A percentile compares a stretch with the other conserved stretches of the same genome.
Conservation (phyloP, 2,113 vertebrate species). For the Xyrauchen texanus region DNA sequence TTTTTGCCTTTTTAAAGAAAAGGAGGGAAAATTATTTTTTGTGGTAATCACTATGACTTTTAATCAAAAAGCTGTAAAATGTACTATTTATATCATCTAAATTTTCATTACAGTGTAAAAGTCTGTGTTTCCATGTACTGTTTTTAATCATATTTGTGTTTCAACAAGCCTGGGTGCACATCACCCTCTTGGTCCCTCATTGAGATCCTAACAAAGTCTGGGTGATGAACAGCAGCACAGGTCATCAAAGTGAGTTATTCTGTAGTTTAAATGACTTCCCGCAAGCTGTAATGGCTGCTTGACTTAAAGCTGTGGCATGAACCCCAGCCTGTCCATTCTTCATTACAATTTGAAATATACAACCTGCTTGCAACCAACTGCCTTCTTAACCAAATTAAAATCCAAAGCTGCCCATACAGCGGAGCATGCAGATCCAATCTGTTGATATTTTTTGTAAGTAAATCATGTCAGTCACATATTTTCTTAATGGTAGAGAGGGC, state of each 20-base stretch:
- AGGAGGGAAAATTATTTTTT: too few species aligned
- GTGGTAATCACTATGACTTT: too few species aligned
- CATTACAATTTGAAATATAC: constrained; percentile 49
- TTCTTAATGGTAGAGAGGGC: constrained; percentile 4
- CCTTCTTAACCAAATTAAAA: constrained; percentile 45
- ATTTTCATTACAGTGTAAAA: too few species aligned
- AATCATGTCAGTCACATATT: constrained; percentile 41
- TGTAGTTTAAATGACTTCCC: constrained; percentile 46
- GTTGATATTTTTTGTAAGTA: constrained; percentile 26
- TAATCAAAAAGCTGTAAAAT: too few species aligned
- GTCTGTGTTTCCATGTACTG: not conserved
- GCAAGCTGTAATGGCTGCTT: constrained; percentile 35
- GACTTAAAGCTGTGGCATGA: constrained; percentile 41
- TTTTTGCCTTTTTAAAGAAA: too few species aligned
- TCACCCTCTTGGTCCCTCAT: not conserved
- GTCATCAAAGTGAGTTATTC: constrained; percentile 49
- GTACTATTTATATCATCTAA: too few species aligned
- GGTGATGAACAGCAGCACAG: constrained; percentile 29
- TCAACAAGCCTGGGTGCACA: not conserved
- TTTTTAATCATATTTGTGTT: not conserved
- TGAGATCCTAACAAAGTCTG: constrained; percentile 10
- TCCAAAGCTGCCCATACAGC: constrained; percentile 39
- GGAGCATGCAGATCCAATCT: constrained; percentile 28
- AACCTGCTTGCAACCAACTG: constrained; percentile 36
- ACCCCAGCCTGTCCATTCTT: constrained; percentile 20